A percentile compares a stretch with the other conserved stretches of the same genome.
These are phyloP conservation scores for Trachemys scripta DNA, from an alignment of 2,113 vertebrate genomes.

Conservation along the genomic window DNA sequence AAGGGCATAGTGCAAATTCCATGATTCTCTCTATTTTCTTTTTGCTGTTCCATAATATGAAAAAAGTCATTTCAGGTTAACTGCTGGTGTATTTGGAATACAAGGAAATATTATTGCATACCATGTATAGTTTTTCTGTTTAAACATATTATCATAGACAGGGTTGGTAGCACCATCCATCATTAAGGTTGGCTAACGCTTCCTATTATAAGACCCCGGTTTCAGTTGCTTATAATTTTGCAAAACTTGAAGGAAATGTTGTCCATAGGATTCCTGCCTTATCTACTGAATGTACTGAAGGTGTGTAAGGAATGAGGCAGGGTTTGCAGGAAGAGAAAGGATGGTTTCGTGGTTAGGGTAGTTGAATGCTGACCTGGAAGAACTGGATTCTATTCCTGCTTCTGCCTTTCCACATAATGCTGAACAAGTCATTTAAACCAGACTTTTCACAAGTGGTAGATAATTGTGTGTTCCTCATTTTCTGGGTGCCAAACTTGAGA, in stretches of 20 bases:
- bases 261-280: background rate
- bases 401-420: background rate
- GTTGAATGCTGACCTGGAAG: rapidly evolving
- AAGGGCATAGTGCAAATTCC: background rate
- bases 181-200: background rate
- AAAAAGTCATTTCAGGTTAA: conserved; percentile 49
- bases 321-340: background rate
- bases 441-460: background rate
- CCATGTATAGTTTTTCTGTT: conserved; percentile 11
- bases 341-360: background rate
- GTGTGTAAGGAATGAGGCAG: background rate
- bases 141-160: background rate
- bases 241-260: conserved; percentile 7
- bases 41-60: conserved; percentile 1
- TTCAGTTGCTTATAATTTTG: background rate
- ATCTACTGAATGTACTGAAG: background rate
- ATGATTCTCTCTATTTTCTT: background rate
- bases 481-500: background rate
- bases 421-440: background rate
- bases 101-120: conserved; percentile 43
- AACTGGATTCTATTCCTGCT: background rate
- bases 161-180: background rate
- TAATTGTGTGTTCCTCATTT: background rate
- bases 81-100: conserved; percentile 29
- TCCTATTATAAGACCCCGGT: background rate